Evolutionary conservation across 2,888 invertebrate genomes (phyloP), one percentile per base, ranked within the genome.

Genomic region (Trichogramma evanescens): DNA sequence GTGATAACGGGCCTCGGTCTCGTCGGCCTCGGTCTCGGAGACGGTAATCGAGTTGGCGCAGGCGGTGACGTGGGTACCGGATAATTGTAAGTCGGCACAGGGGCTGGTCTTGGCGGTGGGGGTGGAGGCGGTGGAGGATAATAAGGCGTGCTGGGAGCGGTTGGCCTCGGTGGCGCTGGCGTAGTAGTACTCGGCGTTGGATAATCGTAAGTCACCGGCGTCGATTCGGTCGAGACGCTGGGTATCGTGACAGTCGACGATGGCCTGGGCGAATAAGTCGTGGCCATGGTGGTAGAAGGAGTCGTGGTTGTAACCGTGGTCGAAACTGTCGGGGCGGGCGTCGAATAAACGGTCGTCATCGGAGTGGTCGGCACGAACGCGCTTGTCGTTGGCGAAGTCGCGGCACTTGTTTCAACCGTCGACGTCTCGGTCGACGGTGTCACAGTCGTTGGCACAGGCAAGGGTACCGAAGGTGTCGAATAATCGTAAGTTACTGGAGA

Each of bases 1-100:
- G 56, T 64, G 59, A 57, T 61, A 61, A 61, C 60, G 26, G 66
- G 57, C 46, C 65, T 45, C n/a, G 54, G 62, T 8, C 59, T 58
- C 43, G 54, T 53, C 8, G 67, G 58, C 45, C 55, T 59, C 13
- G 57, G 55, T 41, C n/a, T 53, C 48, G 58, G 61, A 7, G 53
- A 5, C 42, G 59, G 60, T 3, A 42, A 46, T 2, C 63, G 61
- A 8, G 56, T 61, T 45, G 59, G 61, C 2, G 62, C 46, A 10
- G 59, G 58, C 4, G 58, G 48, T 6, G 54, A 9, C n/a, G 53
- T 54, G 9, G 57, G 58, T 9, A 48, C 44, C 10, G 61, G 59
- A 53, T 56, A 52, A 50, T 60, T 42, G 7, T 59, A 60, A 0
- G 58, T 63, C 0, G 61, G 51, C 2, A 40, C 51, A 42, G 58